Conservation (phyloP, 2,797 vertebrate genomes). For the Mus minutoides region DNA sequence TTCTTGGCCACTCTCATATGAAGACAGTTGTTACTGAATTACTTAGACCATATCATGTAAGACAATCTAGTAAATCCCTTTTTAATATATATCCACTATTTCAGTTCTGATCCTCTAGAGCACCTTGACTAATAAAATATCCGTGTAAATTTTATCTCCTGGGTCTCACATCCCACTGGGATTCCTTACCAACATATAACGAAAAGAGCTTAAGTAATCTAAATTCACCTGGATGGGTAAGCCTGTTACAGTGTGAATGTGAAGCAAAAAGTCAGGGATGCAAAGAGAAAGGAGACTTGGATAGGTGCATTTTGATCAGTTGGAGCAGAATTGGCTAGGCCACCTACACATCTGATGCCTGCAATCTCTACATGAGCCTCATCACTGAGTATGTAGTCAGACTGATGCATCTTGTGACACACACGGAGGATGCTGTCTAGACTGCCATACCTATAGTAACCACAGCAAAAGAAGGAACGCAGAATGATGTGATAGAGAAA, state of each 20-base stretch:
- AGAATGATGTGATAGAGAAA: neutral
- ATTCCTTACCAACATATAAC: neutral
- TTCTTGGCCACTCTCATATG: neutral
- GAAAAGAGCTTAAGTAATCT: neutral
- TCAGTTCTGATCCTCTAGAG: neutral
- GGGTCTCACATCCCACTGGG: neutral
- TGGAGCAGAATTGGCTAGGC: neutral
- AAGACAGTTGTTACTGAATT: neutral
- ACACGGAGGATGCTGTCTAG: neutral
- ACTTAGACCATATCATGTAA: neutral
- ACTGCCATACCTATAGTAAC: neutral
- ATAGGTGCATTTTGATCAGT: neutral
- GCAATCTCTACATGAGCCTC: neutral
- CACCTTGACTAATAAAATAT: neutral
- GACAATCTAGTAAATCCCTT: neutral
- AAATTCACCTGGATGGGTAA: neutral
- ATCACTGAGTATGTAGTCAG: neutral
- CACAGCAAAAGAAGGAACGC: neutral
- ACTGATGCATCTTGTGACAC: neutral
- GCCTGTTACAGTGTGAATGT: neutral
- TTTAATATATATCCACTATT: neutral
- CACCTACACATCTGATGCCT: neutral
- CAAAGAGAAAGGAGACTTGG: neutral
- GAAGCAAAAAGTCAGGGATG: neutral
- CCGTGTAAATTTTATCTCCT: neutral